A percentile compares a stretch with the other conserved stretches of the same genome.
Conservation (phyloP, 1,140 invertebrate genomes). For the Amphibalanus amphitrite region DNA sequence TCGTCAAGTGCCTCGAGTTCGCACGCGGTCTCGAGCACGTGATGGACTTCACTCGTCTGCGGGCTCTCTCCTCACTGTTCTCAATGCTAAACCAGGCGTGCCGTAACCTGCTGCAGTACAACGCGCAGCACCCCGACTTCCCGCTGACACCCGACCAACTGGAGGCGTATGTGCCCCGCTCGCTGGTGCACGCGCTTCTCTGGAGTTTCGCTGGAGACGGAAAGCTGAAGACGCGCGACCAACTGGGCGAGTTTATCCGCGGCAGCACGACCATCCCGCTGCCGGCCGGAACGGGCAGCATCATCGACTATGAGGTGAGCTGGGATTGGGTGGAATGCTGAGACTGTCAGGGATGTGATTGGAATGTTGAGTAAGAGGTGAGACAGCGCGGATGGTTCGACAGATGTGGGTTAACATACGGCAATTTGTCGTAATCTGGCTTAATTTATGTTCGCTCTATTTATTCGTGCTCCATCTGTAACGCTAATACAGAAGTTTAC, state of each 20-base stretch:
- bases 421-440: too few relatives aligned
- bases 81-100: constrained; percentile 91
- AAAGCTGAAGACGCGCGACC: constrained; percentile 77
- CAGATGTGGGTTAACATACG: too few relatives aligned
- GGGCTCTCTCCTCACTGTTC: constrained; percentile 87
- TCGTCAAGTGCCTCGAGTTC: constrained; percentile 78
- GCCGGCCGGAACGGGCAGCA: constrained; percentile 54
- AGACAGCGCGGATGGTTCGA: background rate
- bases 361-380: constrained; percentile 11
- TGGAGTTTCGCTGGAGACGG: constrained; percentile 99
- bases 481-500: too few relatives aligned
- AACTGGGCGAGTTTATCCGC: constrained; percentile 89
- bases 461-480: too few relatives aligned
- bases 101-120: constrained; percentile 79
- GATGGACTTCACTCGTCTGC: constrained; percentile 93
- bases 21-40: constrained; percentile 87
- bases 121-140: constrained; percentile 83
- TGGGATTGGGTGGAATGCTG: too few relatives aligned
- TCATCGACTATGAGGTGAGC: constrained; percentile 91
- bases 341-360: too few relatives aligned
- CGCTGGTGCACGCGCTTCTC: constrained; percentile 74
- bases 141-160: constrained; percentile 81
- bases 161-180: constrained; percentile 59
- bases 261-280: constrained; percentile 85
- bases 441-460: too few relatives aligned